A percentile compares a stretch with the other conserved stretches of the same genome.
phyloP scores from a whole-genome alignment of 2,888 invertebrate genomes.

The Lottia gigantea region DNA sequence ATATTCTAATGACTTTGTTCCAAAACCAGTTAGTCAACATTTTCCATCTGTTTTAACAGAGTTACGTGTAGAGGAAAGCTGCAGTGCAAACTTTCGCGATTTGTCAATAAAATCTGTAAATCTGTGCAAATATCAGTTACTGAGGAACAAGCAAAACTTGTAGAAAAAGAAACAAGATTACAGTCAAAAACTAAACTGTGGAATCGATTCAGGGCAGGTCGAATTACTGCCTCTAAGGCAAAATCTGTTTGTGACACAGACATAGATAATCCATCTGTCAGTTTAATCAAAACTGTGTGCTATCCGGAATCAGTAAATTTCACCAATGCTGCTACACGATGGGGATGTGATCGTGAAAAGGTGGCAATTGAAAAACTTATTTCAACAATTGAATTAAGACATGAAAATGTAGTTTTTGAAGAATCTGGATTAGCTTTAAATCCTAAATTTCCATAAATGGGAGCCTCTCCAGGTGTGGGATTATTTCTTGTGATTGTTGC shows the following conservation, averaged over 20 bases:
- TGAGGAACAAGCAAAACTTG: constrained; percentile 12
- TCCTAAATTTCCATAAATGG: constrained; percentile 14
- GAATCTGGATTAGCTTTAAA: constrained; percentile 15
- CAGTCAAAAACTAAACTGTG: constrained; percentile 23
- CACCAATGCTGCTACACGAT: constrained; percentile 12
- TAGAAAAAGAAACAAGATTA: constrained; percentile 20
- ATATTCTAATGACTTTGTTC: background rate
- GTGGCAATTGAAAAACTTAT: constrained; percentile 13
- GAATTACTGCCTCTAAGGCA: constrained; percentile 30
- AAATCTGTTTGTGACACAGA: constrained; percentile 22
- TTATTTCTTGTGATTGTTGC: constrained; percentile 24
- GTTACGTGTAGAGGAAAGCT: background rate
- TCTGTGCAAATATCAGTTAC: constrained; percentile 17
- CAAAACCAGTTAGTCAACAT: background rate
- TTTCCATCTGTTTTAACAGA: background rate
- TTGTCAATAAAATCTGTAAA: background rate
- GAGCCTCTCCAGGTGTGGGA: constrained; percentile 24
- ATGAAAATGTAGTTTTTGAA: constrained; percentile 16
- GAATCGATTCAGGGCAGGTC: constrained; percentile 26
- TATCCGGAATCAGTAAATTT: constrained; percentile 16
- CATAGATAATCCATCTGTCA: constrained; percentile 5
- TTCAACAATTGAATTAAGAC: background rate
- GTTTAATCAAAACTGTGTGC: constrained; percentile 20
- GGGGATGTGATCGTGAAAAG: constrained; percentile 20
- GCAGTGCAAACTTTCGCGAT: background rate